These are phyloP conservation scores for Podarcis muralis DNA, from an alignment of 2,113 vertebrate species.

Conservation along the genomic window DNA sequence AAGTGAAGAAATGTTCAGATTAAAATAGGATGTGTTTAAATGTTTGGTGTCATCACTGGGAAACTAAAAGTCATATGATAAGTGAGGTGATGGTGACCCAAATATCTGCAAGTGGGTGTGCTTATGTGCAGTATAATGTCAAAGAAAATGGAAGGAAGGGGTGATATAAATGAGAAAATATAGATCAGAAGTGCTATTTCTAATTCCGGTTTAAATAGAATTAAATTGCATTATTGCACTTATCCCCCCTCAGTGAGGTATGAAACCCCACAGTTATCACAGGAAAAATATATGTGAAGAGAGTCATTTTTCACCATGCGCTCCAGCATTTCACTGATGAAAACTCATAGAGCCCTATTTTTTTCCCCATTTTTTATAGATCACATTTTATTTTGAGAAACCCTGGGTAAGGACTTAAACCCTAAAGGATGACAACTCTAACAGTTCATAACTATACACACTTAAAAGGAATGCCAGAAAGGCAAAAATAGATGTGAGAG, in stretches of 20 bases:
- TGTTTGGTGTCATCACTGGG: slow-evolving; percentile 53
- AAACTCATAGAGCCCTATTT: background rate
- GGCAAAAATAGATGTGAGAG: background rate
- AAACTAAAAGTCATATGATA: slow-evolving; percentile 65
- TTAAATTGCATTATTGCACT: background rate
- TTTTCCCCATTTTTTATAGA: background rate
- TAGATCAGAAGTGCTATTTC: background rate
- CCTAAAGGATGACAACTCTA: background rate
- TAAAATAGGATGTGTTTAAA: slow-evolving; percentile 72
- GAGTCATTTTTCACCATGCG: too few species aligned
- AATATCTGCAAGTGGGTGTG: slow-evolving; percentile 42
- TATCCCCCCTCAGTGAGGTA: background rate
- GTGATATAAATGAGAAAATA: background rate
- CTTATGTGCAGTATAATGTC: background rate
- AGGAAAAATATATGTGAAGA: background rate
- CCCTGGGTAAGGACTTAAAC: background rate
- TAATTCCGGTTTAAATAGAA: background rate
- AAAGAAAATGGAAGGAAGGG: background rate
- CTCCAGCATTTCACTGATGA: background rate
- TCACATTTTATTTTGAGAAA: background rate
- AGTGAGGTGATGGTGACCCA: slow-evolving; percentile 36
- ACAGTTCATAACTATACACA: background rate
- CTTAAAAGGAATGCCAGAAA: background rate
- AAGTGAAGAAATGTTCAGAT: slow-evolving; percentile 76
- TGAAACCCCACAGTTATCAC: background rate